Percentiles rank a stretch among this genome's conserved stretches.
Conservation (phyloP, 2,113 vertebrate genomes). For the Aythya baeri region DNA sequence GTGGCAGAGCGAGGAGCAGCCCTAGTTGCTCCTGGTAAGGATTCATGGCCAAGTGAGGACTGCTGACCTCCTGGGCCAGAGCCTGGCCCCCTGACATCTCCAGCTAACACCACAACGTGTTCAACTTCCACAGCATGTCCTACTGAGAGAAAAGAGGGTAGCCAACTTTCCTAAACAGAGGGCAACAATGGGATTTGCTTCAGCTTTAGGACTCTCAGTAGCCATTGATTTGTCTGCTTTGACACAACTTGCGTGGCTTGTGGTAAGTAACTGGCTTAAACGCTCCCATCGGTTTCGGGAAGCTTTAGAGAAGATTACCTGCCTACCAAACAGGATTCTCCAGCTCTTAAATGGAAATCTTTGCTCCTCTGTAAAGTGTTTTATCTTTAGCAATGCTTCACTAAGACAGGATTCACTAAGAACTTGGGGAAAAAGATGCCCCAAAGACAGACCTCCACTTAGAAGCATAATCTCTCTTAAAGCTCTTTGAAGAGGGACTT, state of each 20-base stretch:
- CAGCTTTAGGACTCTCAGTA: background rate
- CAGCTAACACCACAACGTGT: accelerated
- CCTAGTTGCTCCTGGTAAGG: background rate
- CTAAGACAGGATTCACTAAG: background rate
- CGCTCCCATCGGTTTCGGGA: background rate
- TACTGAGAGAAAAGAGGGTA: background rate
- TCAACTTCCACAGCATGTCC: background rate
- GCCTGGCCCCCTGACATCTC: background rate
- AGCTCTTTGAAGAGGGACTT: background rate
- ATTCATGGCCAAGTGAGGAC: background rate
- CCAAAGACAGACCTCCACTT: background rate
- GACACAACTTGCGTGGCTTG: background rate
- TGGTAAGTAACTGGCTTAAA: background rate
- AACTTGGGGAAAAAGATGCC: background rate
- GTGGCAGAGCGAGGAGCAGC: background rate
- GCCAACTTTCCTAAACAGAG: background rate
- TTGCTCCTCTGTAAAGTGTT: background rate
- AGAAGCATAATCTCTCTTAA: background rate
- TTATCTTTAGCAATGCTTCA: background rate
- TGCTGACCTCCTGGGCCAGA: background rate
- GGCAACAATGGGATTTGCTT: background rate
- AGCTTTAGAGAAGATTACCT: background rate
- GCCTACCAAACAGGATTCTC: background rate
- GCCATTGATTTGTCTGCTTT: background rate
- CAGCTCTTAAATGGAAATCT: background rate